Percentiles rank a stretch among this genome's conserved stretches.
These are phyloP conservation scores for Anniella stebbinsi DNA, from an alignment of 2,797 vertebrate genomes.

Conservation along the genomic window DNA sequence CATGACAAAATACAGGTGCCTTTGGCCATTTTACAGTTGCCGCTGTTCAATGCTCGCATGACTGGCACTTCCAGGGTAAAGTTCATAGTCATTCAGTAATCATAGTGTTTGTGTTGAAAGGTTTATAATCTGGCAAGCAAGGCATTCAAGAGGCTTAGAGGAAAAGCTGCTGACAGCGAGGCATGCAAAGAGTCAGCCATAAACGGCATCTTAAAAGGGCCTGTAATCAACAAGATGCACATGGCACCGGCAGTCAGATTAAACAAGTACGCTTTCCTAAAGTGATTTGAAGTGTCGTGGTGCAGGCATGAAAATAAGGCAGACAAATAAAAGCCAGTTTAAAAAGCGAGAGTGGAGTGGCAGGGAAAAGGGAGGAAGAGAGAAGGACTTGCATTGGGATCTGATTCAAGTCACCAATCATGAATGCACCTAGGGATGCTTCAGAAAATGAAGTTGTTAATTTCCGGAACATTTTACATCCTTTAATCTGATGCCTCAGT, in stretches of 20 bases:
- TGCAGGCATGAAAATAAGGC: slow-evolving; percentile 59
- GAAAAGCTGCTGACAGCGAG: slow-evolving; percentile 72
- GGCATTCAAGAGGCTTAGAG: slow-evolving; percentile 70
- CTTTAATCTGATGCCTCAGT: not conserved
- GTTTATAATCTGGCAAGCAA: slow-evolving; percentile 64
- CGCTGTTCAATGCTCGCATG: slow-evolving; percentile 39
- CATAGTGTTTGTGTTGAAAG: slow-evolving; percentile 61
- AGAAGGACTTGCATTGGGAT: slow-evolving; percentile 54
- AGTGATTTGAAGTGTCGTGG: slow-evolving; percentile 47
- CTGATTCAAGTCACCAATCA: slow-evolving; percentile 58
- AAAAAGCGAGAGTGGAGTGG: slow-evolving; percentile 21
- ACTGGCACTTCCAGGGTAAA: slow-evolving; percentile 63
- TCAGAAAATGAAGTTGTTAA: slow-evolving; percentile 39
- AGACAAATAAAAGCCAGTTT: slow-evolving; percentile 64
- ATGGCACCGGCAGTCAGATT: slow-evolving; percentile 67
- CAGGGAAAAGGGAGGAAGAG: slow-evolving; percentile 33
- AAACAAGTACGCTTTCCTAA: slow-evolving; percentile 51
- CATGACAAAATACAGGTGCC: slow-evolving; percentile 45
- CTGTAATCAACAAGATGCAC: slow-evolving; percentile 72
- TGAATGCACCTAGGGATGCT: slow-evolving; percentile 33
- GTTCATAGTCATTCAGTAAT: slow-evolving; percentile 70
- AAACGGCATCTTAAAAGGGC: slow-evolving; percentile 69
- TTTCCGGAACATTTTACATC: slow-evolving; percentile 5
- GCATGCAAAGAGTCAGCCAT: slow-evolving; percentile 64
- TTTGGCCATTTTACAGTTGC: not conserved